Evolutionary conservation across 2,888 invertebrate species (phyloP).

Genomic region (Thereva unica): DNA sequence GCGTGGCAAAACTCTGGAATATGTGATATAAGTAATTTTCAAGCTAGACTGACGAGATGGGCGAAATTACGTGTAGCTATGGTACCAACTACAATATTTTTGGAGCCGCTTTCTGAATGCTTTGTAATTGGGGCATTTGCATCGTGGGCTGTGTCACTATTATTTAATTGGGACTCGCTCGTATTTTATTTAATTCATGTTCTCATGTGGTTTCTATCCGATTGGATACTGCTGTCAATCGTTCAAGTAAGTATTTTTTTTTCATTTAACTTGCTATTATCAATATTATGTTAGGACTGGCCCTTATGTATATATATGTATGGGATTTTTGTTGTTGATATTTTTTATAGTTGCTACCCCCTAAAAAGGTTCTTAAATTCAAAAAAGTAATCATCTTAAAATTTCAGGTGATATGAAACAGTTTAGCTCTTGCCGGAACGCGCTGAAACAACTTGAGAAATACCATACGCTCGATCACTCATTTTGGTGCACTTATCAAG

Average conservation of each 20-base stretch:
- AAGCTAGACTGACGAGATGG: constrained; percentile 87
- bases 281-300: no score
- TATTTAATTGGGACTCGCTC: constrained; percentile 87
- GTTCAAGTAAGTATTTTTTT: constrained; percentile 78
- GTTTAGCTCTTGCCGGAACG: no score
- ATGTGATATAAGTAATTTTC: constrained; percentile 83
- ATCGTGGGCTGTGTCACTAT: constrained; percentile 80
- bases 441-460: no score
- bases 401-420: no score
- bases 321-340: no score
- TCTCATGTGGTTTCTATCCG: constrained; percentile 92
- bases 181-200: constrained; percentile 92
- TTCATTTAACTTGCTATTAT: no score
- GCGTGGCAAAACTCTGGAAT: constrained; percentile 94
- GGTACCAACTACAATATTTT: constrained; percentile 86
- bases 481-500: no score
- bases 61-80: constrained; percentile 93
- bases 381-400: no score
- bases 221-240: constrained; percentile 88
- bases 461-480: no score
- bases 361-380: no score
- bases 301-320: no score
- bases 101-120: constrained; percentile 96
- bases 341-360: no score
- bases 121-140: constrained; percentile 89